phyloP scores from a whole-genome alignment of 2,888 invertebrate genomes.

The Heliconius aoede region DNA sequence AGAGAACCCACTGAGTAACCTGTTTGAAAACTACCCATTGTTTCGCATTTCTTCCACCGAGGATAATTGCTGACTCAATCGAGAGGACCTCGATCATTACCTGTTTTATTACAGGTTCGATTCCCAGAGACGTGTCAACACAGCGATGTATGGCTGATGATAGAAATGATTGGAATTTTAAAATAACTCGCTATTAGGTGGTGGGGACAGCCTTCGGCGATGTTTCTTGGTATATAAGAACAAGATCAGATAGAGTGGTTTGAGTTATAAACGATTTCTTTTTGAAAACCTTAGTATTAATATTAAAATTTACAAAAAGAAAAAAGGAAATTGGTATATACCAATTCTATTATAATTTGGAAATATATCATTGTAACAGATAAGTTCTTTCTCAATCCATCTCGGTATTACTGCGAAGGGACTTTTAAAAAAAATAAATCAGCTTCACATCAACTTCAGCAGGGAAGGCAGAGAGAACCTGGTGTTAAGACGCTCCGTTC shows the following conservation, averaged over 20 bases:
- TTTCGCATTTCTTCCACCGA: constrained; percentile 24
- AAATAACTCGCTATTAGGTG: constrained; percentile 40
- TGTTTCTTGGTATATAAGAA: constrained; percentile 38
- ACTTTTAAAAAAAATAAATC: too few relatives aligned
- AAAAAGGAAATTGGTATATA: too few relatives aligned
- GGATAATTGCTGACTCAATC: constrained; percentile 24
- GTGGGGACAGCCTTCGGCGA: constrained; percentile 41
- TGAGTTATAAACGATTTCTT: constrained; percentile 10
- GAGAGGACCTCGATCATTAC: constrained; percentile 28
- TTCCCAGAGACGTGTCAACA: constrained; percentile 2
- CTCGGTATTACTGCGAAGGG: too few relatives aligned
- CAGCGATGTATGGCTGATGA: constrained; percentile 38
- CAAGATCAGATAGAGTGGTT: constrained; percentile 20
- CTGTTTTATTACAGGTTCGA: constrained; percentile 32
- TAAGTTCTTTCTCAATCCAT: too few relatives aligned
- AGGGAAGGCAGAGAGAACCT: too few relatives aligned
- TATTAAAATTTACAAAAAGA: too few relatives aligned
- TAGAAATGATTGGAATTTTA: constrained; percentile 40
- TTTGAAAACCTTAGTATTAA: neutral
- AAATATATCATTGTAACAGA: neutral
- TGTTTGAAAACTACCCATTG: constrained; percentile 26
- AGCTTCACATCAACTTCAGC: too few relatives aligned
- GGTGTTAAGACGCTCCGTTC: too few relatives aligned
- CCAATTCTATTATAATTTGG: neutral
- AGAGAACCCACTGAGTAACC: constrained; percentile 5